Evolutionary conservation across 2,113 vertebrate genomes (phyloP).

Genomic region (Eclectus roratus): DNA sequence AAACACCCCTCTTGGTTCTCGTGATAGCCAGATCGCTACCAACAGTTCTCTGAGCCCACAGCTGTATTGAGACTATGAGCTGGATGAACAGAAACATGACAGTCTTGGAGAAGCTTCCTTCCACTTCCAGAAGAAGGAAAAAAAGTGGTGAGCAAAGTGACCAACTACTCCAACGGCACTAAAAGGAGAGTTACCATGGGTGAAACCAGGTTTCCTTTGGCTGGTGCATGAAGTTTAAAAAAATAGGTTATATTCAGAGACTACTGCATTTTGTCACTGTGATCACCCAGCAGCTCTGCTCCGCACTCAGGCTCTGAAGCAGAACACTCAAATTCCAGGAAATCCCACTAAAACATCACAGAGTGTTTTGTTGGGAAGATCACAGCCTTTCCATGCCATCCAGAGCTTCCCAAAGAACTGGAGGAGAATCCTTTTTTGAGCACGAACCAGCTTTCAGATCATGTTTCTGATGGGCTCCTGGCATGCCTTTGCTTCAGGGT

Average conservation of each 20-base stretch:
- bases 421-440: neutral
- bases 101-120: neutral
- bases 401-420: neutral
- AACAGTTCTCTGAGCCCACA: neutral
- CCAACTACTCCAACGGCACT: neutral
- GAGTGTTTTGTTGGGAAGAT: neutral
- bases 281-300: neutral
- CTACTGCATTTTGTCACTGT: fast-evolving
- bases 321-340: neutral
- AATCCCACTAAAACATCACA: neutral
- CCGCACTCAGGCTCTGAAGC: neutral
- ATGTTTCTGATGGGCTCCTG: neutral
- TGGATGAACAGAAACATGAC: fast-evolving
- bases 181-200: neutral
- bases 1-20: neutral
- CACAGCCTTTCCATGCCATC: neutral
- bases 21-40: fast-evolving
- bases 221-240: neutral
- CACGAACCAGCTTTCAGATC: neutral
- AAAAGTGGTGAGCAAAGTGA: neutral
- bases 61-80: neutral
- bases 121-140: neutral
- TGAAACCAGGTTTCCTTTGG: neutral
- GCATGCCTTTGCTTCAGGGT: conserved; percentile 10
- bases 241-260: neutral